Evolutionary conservation across 2,113 vertebrate species (phyloP).

Genomic region (Aptenodytes patagonicus): DNA sequence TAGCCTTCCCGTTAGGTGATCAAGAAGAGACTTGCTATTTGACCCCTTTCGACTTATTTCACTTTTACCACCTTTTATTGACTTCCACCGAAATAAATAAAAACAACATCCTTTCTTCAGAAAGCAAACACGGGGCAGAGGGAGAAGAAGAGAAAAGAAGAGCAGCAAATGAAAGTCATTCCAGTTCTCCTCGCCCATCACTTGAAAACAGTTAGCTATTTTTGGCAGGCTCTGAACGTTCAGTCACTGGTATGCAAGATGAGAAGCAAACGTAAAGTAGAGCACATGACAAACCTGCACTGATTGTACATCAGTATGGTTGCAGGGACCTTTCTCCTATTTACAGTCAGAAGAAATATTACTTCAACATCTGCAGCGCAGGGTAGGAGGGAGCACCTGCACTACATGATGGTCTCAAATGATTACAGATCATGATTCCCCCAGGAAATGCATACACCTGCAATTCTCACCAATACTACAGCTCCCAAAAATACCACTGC

Average conservation of each 20-base stretch:
- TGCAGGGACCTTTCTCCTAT: neutral
- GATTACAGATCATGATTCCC: rapidly evolving
- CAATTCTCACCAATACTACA: neutral
- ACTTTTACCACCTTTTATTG: neutral
- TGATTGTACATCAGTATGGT: neutral
- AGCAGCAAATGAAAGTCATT: neutral
- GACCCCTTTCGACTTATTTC: neutral
- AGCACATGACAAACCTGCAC: conserved; percentile 20
- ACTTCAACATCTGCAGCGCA: neutral
- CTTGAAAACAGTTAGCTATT: conserved; percentile 24
- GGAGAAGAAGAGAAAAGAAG: neutral
- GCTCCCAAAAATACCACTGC: neutral
- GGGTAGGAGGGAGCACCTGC: neutral
- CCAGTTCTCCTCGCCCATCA: neutral
- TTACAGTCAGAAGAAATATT: neutral
- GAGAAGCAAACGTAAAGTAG: neutral
- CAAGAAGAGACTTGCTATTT: neutral
- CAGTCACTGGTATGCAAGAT: neutral
- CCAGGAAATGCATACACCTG: rapidly evolving
- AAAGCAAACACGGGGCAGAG: neutral
- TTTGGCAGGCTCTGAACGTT: neutral
- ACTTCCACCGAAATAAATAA: neutral
- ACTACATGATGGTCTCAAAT: neutral
- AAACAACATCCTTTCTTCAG: neutral
- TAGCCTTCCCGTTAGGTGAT: neutral